These are phyloP conservation scores for Synodontis membranacea DNA, from an alignment of 2,113 vertebrate genomes.

Conservation along the genomic window DNA sequence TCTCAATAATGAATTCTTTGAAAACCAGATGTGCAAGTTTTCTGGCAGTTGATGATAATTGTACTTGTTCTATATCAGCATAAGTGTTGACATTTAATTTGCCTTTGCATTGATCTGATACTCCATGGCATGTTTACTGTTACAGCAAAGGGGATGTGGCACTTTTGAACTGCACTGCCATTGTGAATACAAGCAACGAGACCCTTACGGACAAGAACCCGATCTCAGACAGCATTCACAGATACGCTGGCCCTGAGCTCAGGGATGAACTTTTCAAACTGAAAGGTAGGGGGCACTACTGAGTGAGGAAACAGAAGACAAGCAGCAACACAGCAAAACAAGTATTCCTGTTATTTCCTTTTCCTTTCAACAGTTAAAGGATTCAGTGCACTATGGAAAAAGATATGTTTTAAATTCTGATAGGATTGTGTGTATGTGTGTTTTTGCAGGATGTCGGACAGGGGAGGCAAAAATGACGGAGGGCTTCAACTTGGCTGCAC, in stretches of 20 bases:
- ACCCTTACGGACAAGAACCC: slow-evolving; percentile 92
- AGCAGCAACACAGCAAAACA: not conserved
- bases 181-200: slow-evolving; percentile 96
- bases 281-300: slow-evolving; percentile 77
- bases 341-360: not conserved
- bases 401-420: not conserved
- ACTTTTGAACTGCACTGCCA: slow-evolving; percentile 88
- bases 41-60: not conserved
- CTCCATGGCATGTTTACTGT: slow-evolving; percentile 17
- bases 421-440: not conserved
- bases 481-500: slow-evolving; percentile 89
- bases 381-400: not conserved
- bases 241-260: slow-evolving; percentile 87
- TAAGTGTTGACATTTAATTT: not conserved
- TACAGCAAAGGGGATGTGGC: slow-evolving; percentile 87
- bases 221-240: slow-evolving; percentile 87
- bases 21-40: not conserved
- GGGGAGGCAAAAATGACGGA: slow-evolving; percentile 95
- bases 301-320: not conserved
- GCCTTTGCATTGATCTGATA: not conserved
- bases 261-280: slow-evolving; percentile 91
- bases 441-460: slow-evolving; percentile 86
- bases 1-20: not conserved
- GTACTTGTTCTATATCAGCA: not conserved
- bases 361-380: slow-evolving; percentile 5